Base-by-base conservation (phyloP, 2,888 invertebrate genomes). In the Xylota sylvarum region DNA sequence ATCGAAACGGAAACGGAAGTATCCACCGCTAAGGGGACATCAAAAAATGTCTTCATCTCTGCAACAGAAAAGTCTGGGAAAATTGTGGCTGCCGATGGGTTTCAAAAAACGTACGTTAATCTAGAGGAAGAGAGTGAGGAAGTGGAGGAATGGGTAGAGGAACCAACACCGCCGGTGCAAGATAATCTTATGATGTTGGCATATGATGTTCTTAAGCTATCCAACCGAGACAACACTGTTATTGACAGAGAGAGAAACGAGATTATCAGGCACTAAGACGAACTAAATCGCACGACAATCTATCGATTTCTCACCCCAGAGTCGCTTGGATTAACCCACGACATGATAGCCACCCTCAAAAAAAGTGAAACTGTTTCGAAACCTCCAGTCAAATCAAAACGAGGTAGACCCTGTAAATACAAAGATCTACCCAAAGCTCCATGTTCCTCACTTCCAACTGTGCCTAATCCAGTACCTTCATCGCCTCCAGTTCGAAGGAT, bases 221-320 rank as follows among this genome's bases (percentile, higher is more conserved):
- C 92, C 10, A 89, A 90, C 58, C 88, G 89, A 0, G 92, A 91
- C 87, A 91, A 91, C 70, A 91, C 91, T n/a, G 91, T 91, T 0
- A 92, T 92, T 70, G 73, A 0, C 72, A 91, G 92, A 3, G 90
- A 91, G 62, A 89, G 90, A 17, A 92, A 92, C 64, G 91, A 92
- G 85, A 89, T 92, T n/a, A 88, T 91, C 6, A 90, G 91, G 3
- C 91, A 90, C 0, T 89, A 91, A 55, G 89, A 89, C 2, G 67
- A 88, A 7, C 91, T 90, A 12, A 90, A 90, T 58, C 90, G 91
- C 43, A 91, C 90, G 82, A 91, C 91, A 14, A 90, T 92, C 17
- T 92, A 92, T 79, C 90, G 91, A 4, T 90, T 92, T 56, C 76
- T 90, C 55, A 90, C 90, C 14, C 91, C 92, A 2, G 88, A 90